Percentiles rank a stretch among this genome's conserved stretches.
Conservation (phyloP, 2,113 vertebrate species). For the Grammomys dolichurus region DNA sequence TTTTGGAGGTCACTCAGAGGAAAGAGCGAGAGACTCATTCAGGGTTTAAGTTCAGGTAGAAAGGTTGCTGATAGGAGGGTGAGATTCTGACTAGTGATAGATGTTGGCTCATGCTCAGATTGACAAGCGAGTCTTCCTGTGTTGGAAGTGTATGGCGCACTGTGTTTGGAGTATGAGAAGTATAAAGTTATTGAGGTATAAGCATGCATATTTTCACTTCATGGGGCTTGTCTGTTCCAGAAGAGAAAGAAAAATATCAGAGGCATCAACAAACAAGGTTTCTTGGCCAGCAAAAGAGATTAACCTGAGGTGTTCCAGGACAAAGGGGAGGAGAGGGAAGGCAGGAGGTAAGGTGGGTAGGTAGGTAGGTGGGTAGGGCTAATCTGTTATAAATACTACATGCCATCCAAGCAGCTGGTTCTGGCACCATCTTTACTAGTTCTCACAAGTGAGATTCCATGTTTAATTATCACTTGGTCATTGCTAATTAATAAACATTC, state of each 20-base stretch:
- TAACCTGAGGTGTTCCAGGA: too few species aligned
- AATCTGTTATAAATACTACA: background rate
- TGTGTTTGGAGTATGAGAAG: background rate
- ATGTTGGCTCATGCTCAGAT: background rate
- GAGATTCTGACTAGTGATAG: background rate
- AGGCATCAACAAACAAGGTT: background rate
- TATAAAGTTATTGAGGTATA: fast-evolving
- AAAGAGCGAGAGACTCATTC: background rate
- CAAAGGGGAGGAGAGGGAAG: too few species aligned
- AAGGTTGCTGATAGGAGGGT: background rate
- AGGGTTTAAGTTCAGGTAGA: background rate
- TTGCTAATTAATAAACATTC: background rate
- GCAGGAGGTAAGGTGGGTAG: background rate
- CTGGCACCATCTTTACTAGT: background rate
- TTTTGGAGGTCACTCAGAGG: background rate
- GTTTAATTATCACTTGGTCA: background rate
- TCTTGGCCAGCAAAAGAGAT: background rate
- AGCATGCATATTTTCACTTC: background rate
- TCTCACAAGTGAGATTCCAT: too few species aligned
- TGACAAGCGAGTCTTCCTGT: fast-evolving
- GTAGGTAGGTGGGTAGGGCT: background rate
- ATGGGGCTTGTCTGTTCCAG: too few species aligned
- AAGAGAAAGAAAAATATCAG: background rate
- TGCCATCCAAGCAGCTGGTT: background rate
- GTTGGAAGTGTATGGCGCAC: background rate